A percentile compares a stretch with the other conserved stretches of the same genome.
Conservation (phyloP, 2,797 vertebrate species). For the Petrocephalus sullivani region DNA sequence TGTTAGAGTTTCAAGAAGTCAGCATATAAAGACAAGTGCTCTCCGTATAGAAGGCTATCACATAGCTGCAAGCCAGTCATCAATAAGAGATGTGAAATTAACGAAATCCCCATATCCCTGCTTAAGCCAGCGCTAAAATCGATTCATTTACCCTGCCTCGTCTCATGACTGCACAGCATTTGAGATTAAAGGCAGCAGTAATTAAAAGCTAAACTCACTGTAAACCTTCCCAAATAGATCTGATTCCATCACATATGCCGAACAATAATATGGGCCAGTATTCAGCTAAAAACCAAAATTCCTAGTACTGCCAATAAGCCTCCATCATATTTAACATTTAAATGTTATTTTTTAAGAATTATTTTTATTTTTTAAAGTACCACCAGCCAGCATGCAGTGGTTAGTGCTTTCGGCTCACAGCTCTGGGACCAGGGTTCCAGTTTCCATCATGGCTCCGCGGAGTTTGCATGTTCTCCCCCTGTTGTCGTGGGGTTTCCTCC, state of each 20-base stretch:
- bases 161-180: neutral
- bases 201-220: conserved; percentile 13
- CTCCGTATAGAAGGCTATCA: neutral
- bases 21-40: neutral
- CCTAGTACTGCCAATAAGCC: neutral
- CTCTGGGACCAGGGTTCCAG: neutral
- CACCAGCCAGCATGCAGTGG: neutral
- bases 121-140: neutral
- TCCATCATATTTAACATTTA: neutral
- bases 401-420: neutral
- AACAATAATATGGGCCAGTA: neutral
- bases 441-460: neutral
- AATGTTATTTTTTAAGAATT: neutral
- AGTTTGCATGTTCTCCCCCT: neutral
- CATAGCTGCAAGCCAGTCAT: neutral
- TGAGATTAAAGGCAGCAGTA: conserved; percentile 8
- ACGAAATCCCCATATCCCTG: neutral
- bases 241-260: neutral
- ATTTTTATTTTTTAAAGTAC: neutral
- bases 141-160: neutral
- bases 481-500: neutral
- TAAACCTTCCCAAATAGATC: conserved; percentile 1
- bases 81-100: neutral
- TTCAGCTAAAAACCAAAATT: neutral
- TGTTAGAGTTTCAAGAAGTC: neutral